These are phyloP conservation scores for Thamnaconus septentrionalis DNA, from an alignment of 2,113 vertebrate species.

Conservation along the genomic window DNA sequence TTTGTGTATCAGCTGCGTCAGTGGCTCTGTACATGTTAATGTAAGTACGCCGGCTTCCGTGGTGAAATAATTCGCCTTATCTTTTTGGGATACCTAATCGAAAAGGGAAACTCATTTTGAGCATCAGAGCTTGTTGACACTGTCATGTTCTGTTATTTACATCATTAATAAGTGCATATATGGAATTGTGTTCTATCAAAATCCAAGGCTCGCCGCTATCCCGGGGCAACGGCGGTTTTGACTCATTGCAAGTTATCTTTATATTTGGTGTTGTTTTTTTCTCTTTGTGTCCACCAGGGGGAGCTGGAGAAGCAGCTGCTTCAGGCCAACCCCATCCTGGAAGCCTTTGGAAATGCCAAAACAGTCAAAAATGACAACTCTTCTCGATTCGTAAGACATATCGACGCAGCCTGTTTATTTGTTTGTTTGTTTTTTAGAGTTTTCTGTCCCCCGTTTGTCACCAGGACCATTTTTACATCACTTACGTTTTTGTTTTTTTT, in stretches of 20 bases:
- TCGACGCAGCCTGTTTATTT: background rate
- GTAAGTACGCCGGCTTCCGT: conserved; percentile 21
- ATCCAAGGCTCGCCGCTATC: no score
- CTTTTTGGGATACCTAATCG: no score
- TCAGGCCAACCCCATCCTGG: conserved; percentile 97
- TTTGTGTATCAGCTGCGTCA: no score
- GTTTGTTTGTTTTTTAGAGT: background rate
- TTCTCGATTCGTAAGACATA: conserved; percentile 89
- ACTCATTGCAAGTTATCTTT: background rate
- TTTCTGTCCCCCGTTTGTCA: background rate
- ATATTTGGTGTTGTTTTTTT: conserved; percentile 2
- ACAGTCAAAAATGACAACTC: conserved; percentile 99
- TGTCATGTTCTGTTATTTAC: no score
- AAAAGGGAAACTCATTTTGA: no score
- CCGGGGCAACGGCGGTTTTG: no score
- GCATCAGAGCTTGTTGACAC: no score
- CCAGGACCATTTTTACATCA: background rate
- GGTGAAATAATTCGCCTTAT: no score
- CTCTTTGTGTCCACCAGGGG: conserved; percentile 75
- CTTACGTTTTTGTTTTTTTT: background rate
- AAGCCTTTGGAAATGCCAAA: conserved; percentile 98
- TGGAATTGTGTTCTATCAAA: no score
- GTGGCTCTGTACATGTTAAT: conserved; percentile 3
- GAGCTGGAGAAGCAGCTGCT: conserved; percentile 99
- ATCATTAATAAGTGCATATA: no score